phyloP scores from a whole-genome alignment of 2,888 invertebrate genomes.

The Galeruca laticollis region DNA sequence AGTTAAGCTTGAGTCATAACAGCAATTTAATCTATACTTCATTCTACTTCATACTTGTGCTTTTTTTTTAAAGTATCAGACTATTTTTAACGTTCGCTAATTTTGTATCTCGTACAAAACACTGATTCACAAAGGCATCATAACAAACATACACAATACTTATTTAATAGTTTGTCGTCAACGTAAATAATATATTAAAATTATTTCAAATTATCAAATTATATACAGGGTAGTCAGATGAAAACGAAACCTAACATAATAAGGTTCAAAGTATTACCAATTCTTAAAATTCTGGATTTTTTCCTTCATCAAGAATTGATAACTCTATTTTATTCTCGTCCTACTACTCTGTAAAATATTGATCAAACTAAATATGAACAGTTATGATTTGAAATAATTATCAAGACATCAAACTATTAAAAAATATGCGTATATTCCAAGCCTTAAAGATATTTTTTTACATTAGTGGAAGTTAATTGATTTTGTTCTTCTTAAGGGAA shows the following conservation, averaged over 20 bases:
- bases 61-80: constrained; percentile 41
- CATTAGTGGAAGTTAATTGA: constrained; percentile 50
- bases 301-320: too few species aligned
- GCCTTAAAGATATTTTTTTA: constrained; percentile 34
- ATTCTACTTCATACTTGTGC: constrained; percentile 44
- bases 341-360: too few species aligned
- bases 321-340: too few species aligned
- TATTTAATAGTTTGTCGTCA: not conserved
- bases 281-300: too few species aligned
- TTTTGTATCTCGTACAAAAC: constrained; percentile 50
- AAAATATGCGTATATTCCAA: not conserved
- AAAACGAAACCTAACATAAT: too few species aligned
- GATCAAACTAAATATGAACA: not conserved
- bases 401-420: not conserved
- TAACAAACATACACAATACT: constrained; percentile 15
- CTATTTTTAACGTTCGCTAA: constrained; percentile 45
- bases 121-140: constrained; percentile 34
- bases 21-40: constrained; percentile 24
- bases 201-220: not conserved
- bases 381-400: not conserved
- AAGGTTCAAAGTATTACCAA: too few species aligned
- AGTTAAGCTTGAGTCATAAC: constrained; percentile 20
- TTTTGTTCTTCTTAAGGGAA: constrained; percentile 50
- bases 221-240: too few species aligned
- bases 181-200: not conserved